Evolutionary conservation across 1,140 invertebrate species (phyloP), one percentile per base, ranked within the genome.

Genomic region (Pseudomyrmex concolor): DNA sequence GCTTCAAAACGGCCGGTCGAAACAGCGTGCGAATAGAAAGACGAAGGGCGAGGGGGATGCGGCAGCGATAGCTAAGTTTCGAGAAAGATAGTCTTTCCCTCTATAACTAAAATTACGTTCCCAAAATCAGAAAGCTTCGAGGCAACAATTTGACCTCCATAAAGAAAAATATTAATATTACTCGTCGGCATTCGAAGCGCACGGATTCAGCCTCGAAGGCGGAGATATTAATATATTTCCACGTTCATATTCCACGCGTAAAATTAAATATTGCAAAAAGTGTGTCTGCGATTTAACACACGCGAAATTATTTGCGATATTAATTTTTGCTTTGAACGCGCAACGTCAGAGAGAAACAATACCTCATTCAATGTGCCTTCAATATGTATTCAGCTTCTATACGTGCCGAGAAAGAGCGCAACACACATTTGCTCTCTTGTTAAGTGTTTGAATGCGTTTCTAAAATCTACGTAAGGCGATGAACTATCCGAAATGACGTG

Each of bases 11-110:
- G 73, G 68, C 74, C 55, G 70, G 73, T 59, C 85, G 86, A 87
- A 87, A 87, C 83, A 84, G 63, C 85, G 55, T 63, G 54, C 64
- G 80, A 74, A 83, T 83, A 67, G 80, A 78, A 87, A 87, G 62
- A 68, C 9, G 76, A 55, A 43, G 73, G 73, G 68, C 64, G 84
- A 67, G 80, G 34, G 34, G 5, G 34, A 7, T 34, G 5, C 4
- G 34, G 62, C 74, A 80, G 86, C 80, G 83, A 87, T 84, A 76
- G 76, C 63, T 87, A 86, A 84, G 68, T 86, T 74, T 80, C 43
- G 54, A 60, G 76, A 80, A 7, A 34, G 34, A 34, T 70, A 71
- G 76, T 80, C 76, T 71, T 48, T 59, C 43, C 15, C 2, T 34
- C 60, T 43, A 45, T 13, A 8, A 50, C 43, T 17, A 71, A 80